phyloP scores from a whole-genome alignment of 2,113 vertebrate species.

The Hippocampus comes region DNA sequence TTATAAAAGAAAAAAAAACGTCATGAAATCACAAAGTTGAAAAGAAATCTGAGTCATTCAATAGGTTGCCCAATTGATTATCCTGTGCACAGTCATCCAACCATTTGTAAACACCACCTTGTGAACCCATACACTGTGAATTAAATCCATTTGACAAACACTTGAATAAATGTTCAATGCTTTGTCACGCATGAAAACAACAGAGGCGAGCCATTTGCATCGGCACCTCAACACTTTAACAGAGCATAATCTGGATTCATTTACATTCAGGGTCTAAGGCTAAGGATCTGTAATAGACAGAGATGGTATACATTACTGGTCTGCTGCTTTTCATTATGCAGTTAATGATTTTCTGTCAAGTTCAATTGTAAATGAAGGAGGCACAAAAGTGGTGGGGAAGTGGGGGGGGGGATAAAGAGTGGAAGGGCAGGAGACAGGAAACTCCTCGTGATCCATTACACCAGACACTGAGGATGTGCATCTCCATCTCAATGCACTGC shows the following conservation, averaged over 20 bases:
- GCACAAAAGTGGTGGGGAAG: constrained; percentile 19
- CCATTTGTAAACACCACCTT: no score
- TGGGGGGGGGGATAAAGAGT: constrained; percentile 22
- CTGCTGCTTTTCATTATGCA: constrained; percentile 65
- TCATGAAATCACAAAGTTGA: background rate
- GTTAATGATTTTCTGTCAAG: constrained; percentile 69
- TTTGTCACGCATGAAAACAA: constrained; percentile 11
- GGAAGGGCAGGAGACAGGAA: constrained; percentile 28
- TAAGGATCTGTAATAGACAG: constrained; percentile 61
- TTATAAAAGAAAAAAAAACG: background rate
- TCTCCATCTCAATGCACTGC: background rate
- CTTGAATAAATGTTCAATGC: constrained; percentile 3
- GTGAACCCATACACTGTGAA: background rate
- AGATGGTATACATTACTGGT: constrained; percentile 57
- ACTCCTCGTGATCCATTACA: constrained; percentile 2
- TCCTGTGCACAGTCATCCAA: background rate
- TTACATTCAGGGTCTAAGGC: constrained; percentile 57
- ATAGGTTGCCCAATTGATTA: background rate
- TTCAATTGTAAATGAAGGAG: constrained; percentile 55
- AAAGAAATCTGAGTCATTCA: background rate
- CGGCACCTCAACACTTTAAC: constrained; percentile 16
- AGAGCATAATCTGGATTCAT: constrained; percentile 36
- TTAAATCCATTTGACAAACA: background rate
- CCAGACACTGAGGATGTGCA: background rate
- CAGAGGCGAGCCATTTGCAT: constrained; percentile 17